phyloP scores from a whole-genome alignment of 2,113 vertebrate genomes.

The Scortum barcoo region DNA sequence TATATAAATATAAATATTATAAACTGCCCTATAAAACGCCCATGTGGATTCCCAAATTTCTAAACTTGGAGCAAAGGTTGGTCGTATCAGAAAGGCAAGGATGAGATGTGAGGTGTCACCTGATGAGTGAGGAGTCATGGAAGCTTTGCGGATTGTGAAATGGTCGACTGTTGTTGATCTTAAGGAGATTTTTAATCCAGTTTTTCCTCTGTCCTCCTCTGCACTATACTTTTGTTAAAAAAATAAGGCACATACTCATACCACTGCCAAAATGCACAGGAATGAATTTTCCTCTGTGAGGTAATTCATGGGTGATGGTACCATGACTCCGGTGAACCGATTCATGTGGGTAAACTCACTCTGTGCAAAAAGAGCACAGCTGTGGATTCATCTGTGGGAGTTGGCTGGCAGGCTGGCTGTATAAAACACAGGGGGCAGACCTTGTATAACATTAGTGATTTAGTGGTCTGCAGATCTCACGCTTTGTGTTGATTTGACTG shows the following conservation, averaged over 20 bases:
- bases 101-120: slow-evolving; percentile 50
- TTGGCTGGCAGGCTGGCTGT: slow-evolving; percentile 73
- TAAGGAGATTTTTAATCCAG: background rate
- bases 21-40: slow-evolving; percentile 72
- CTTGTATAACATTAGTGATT: slow-evolving; percentile 86
- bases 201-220: background rate
- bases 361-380: slow-evolving; percentile 67
- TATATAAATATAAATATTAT: slow-evolving; percentile 69
- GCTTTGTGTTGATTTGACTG: slow-evolving; percentile 83
- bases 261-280: slow-evolving; percentile 22
- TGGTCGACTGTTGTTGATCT: slow-evolving; percentile 8
- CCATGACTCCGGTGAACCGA: slow-evolving; percentile 44
- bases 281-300: slow-evolving; percentile 42
- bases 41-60: slow-evolving; percentile 57
- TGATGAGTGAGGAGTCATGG: slow-evolving; percentile 35
- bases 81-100: slow-evolving; percentile 18
- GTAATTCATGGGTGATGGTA: slow-evolving; percentile 53
- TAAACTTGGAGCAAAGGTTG: slow-evolving; percentile 47
- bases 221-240: slow-evolving; percentile 26
- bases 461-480: slow-evolving; percentile 81
- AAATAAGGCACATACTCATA: slow-evolving; percentile 25
- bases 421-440: slow-evolving; percentile 82
- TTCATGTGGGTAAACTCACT: slow-evolving; percentile 61
- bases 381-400: slow-evolving; percentile 77
- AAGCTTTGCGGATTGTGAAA: slow-evolving; percentile 40